A percentile compares a stretch with the other conserved stretches of the same genome.
These are phyloP conservation scores for Phrynocephalus forsythii DNA, from an alignment of 2,797 vertebrate species.

Conservation along the genomic window DNA sequence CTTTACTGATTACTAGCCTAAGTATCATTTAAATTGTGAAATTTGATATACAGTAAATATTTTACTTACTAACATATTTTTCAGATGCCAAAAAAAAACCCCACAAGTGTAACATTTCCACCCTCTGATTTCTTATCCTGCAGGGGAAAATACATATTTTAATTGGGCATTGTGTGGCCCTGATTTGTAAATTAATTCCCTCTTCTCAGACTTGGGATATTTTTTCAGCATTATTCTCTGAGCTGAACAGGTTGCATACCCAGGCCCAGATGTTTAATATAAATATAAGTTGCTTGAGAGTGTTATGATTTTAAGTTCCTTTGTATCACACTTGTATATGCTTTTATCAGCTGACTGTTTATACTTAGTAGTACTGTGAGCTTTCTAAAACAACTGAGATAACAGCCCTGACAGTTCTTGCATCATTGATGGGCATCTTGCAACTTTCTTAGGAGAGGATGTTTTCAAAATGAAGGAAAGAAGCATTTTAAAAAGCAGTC, in stretches of 20 bases:
- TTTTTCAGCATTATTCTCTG: background rate
- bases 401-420: rapidly evolving
- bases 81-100: background rate
- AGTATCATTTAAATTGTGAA: background rate
- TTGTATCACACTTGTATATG: background rate
- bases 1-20: background rate
- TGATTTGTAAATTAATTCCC: background rate
- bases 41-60: background rate
- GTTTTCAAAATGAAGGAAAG: slow-evolving; percentile 48
- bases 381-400: slow-evolving; percentile 36
- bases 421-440: background rate
- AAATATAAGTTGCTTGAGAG: slow-evolving; percentile 18
- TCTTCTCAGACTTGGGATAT: background rate
- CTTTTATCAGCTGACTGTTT: background rate
- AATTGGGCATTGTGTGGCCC: background rate
- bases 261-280: background rate
- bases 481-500: slow-evolving; percentile 31
- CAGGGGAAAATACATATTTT: background rate
- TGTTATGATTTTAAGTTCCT: background rate
- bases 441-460: slow-evolving; percentile 23
- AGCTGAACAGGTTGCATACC: slow-evolving; percentile 3
- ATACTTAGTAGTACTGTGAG: background rate
- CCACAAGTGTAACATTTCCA: background rate
- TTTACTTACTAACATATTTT: background rate
- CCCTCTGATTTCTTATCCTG: background rate